Conservation (phyloP, 1,140 invertebrate species). For the Euura saliciscinereae region DNA sequence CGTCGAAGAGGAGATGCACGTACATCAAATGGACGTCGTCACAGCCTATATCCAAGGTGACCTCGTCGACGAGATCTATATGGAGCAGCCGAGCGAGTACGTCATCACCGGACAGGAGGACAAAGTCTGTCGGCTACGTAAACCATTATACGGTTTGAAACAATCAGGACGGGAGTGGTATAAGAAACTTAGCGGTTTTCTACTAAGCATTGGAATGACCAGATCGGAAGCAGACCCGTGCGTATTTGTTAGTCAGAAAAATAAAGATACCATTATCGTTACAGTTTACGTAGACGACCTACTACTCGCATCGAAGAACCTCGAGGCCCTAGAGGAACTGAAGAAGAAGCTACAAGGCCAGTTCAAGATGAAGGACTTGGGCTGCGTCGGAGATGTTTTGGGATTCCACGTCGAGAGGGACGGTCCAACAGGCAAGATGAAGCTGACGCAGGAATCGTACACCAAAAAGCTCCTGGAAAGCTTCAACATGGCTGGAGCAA, state of each 20-base stretch:
- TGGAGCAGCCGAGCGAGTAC: constrained; percentile 41
- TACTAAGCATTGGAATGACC: constrained; percentile 22
- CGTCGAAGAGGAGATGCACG: constrained; percentile 41
- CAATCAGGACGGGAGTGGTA: constrained; percentile 36
- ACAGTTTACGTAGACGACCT: too few species aligned
- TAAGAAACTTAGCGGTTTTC: constrained; percentile 16
- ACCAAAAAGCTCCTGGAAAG: constrained; percentile 19
- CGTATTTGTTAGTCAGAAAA: constrained; percentile 25
- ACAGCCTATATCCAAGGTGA: constrained; percentile 49
- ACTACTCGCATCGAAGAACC: too few species aligned
- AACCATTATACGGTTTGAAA: constrained; percentile 37
- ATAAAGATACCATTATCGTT: constrained; percentile 19
- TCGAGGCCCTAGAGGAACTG: too few species aligned
- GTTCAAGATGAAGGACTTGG: constrained; percentile 28
- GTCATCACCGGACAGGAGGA: constrained; percentile 12
- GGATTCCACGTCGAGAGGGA: constrained; percentile 18
- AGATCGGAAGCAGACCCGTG: constrained; percentile 32
- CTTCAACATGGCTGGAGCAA: constrained; percentile 26
- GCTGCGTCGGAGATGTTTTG: constrained; percentile 15
- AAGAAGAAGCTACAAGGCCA: too few species aligned
- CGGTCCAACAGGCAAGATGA: constrained; percentile 14
- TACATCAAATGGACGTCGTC: too few species aligned
- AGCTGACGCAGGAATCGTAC: constrained; percentile 18
- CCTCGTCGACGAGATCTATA: constrained; percentile 46
- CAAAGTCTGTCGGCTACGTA: constrained; percentile 26